Evolutionary conservation across 2,113 vertebrate genomes (phyloP), one percentile per base, ranked within the genome.

Genomic region (Oreotragus oreotragus): DNA sequence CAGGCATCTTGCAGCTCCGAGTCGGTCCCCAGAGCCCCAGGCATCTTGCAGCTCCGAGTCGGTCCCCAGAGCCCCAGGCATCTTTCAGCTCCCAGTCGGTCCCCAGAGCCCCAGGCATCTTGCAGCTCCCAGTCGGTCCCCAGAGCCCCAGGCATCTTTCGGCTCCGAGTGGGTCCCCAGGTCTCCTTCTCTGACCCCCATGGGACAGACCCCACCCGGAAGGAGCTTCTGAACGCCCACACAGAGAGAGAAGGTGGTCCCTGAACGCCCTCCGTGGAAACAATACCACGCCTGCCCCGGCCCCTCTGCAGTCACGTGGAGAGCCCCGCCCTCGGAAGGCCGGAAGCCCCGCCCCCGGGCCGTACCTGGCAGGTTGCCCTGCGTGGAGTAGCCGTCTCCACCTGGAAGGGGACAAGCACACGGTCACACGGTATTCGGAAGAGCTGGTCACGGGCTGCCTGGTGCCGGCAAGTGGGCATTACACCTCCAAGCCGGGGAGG

Each of bases 381-480:
- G 49, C 0, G 57, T 25, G 2, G 47, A 23, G 6, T 79, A 10
- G 4, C 28, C 51, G 1, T 7, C 43, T 45, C 96, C 93, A 7
- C 90, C 93, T 97, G 90, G 3, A 49, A 66, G 6, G 8, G 2
- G 16, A 17, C n/a, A 51, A 53, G 3, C 16, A 53, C 19, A 36
- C 0, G 0, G 17, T 64, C 45, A 25, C 0, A 3, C 0, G n/a
- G 4, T 25, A 2, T 21, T 15, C 6, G 1, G 4, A 12, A 12
- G 58, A 14, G 3, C 7, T 11, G 53, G n/a, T 10, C 1, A 0
- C 2, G 0, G 1, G 2, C 8, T 2, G 45, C 28, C 33, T 7
- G 13, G 39, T 36, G 0, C 10, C 1, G 57, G 64, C n/a, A 21
- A n/a, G 30, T 0, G 1, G 8, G 14, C 8, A 1, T 10, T 0